Evolutionary conservation across 2,113 vertebrate species (phyloP).

Genomic region (Eurypyga helias): DNA sequence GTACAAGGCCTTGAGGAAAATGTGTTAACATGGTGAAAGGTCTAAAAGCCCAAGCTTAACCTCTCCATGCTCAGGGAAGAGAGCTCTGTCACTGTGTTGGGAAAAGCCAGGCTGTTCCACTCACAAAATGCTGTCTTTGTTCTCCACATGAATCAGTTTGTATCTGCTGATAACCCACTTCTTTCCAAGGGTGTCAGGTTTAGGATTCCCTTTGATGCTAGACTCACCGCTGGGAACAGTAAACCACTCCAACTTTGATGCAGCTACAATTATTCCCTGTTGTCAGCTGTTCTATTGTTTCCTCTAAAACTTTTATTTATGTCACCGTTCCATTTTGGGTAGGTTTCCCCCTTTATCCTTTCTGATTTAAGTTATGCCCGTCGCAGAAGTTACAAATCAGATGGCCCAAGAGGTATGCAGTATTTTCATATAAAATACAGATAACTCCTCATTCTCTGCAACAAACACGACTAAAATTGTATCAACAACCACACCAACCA

Average conservation of each 20-base stretch:
- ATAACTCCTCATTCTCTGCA: neutral
- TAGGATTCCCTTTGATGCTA: conserved; percentile 53
- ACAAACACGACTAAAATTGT: fast-evolving
- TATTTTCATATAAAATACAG: neutral
- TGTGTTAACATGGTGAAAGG: neutral
- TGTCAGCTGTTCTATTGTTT: conserved; percentile 29
- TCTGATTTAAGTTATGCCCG: neutral
- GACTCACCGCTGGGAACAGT: conserved; percentile 27
- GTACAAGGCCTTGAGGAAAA: neutral
- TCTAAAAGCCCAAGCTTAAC: neutral
- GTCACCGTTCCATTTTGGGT: neutral
- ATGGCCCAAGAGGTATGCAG: neutral
- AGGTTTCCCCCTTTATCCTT: neutral
- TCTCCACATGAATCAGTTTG: conserved; percentile 26
- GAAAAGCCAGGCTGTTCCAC: neutral
- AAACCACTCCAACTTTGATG: conserved; percentile 37
- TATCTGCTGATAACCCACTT: conserved; percentile 45
- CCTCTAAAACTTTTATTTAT: neutral
- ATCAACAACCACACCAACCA: fast-evolving
- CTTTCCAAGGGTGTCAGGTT: conserved; percentile 15
- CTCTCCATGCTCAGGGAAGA: neutral
- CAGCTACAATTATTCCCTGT: neutral
- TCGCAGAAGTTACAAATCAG: neutral
- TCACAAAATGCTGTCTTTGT: neutral
- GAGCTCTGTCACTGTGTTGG: neutral